Base-by-base conservation (phyloP, 2,888 invertebrate genomes). In the Dolichomitus sp. region DNA sequence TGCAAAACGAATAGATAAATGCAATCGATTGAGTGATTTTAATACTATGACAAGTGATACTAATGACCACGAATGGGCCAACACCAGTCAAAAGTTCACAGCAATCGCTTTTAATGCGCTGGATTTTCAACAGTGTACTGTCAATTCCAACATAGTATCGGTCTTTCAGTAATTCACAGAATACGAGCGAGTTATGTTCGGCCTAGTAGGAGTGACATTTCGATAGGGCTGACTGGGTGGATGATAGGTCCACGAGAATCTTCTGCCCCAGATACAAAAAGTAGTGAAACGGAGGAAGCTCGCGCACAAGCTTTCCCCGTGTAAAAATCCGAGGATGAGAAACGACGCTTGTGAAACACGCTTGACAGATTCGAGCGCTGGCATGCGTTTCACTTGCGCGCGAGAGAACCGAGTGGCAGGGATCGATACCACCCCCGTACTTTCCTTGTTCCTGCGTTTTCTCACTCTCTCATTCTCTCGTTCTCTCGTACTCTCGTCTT, bases 241-340 rank as follows among this genome's bases (percentile, higher is more conserved):
- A 66, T 59, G 70, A 57, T 65, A 19, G 57, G 70, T 54, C 23
- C 59, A 33, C 59, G 59, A 59, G 45, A 57, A 17, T 42, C 59
- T 40, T 17, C 45, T 57, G 37, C 40, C 37, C 45, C 37, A 7
- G 50, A 57, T 40, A 40, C 23, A 54, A 72, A 50, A 66, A 80
- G 61, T 54, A 68, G 69, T 48, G 50, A 69, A 59, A 73, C 59
- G 59, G 17, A 57, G 75, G 50, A 66, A 69, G 59, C 45, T 14
- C 54, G 50, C 42, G 40, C 17, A 37, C 68, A 68, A 52, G 42
- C 48, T 72, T 77, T 66, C 68, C 59, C 52, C 59, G 81, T 69
- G 63, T 54, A 81, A 69, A 79, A 82, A 82, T 82, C 70, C 82
- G 82, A 75, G 78, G 82, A 82, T 82, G 82, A 82, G 82, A 79